Evolutionary conservation across 2,888 invertebrate genomes (phyloP).

Genomic region (Melieria picta): DNA sequence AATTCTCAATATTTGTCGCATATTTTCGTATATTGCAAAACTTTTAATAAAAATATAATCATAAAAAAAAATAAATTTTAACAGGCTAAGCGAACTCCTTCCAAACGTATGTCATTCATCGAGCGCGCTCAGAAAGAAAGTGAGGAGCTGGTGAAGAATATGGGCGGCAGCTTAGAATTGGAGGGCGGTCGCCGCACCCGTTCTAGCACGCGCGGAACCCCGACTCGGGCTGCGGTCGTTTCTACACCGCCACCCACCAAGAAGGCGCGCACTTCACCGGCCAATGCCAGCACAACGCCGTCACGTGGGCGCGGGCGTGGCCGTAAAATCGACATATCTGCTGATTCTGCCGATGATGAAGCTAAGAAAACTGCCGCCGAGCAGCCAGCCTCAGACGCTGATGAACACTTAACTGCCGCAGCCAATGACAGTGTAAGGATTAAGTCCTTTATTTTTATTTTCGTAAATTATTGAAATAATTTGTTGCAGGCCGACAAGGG

Average conservation of each 20-base stretch:
- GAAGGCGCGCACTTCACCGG: slow-evolving; percentile 57
- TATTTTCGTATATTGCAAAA: neutral
- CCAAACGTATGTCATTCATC: slow-evolving; percentile 62
- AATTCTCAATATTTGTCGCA: slow-evolving; percentile 44
- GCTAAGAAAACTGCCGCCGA: slow-evolving; percentile 3
- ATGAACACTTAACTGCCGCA: too few species aligned
- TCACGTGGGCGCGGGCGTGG: slow-evolving; percentile 58
- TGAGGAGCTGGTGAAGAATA: slow-evolving; percentile 63
- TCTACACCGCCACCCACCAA: slow-evolving; percentile 62
- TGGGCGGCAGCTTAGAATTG: slow-evolving; percentile 63
- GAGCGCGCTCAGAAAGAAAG: slow-evolving; percentile 65
- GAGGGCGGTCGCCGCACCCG: slow-evolving; percentile 64
- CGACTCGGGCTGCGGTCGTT: slow-evolving; percentile 52
- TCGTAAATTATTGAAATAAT: neutral
- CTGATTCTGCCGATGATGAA: slow-evolving; percentile 46
- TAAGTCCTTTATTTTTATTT: too few species aligned
- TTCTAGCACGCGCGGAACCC: slow-evolving; percentile 63
- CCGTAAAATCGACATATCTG: slow-evolving; percentile 57
- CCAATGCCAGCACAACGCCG: slow-evolving; percentile 48
- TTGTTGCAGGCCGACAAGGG: neutral
- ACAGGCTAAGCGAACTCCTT: slow-evolving; percentile 62
- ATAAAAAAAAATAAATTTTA: slow-evolving; percentile 7
- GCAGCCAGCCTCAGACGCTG: neutral
- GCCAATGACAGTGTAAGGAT: too few species aligned
- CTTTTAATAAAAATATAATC: neutral